Evolutionary conservation across 1,140 invertebrate genomes (phyloP).

Genomic region (Dreissena polymorpha): DNA sequence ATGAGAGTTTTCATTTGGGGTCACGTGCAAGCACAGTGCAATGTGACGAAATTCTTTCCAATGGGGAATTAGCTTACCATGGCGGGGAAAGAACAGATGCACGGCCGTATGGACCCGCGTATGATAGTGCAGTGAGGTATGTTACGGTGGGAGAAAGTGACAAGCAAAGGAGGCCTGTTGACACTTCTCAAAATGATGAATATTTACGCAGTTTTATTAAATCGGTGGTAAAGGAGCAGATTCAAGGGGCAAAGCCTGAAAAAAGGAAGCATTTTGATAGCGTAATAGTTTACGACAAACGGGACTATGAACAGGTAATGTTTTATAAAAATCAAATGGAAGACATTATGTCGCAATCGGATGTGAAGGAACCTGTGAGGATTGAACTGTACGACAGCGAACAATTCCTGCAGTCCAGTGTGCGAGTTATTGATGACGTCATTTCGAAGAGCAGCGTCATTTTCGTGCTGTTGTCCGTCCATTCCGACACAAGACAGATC

Average conservation of each 20-base stretch:
- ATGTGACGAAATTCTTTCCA: no score
- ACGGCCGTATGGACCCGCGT: no score
- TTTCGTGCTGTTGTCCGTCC: constrained; percentile 21
- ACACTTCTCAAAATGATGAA: no score
- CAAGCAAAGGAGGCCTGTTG: no score
- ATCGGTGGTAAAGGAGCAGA: no score
- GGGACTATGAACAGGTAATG: constrained; percentile 17
- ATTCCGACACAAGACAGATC: constrained; percentile 12
- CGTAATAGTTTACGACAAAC: constrained; percentile 46
- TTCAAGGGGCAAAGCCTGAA: not conserved
- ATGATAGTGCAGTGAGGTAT: no score
- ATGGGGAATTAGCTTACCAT: no score
- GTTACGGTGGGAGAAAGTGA: no score
- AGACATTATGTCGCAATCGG: not conserved
- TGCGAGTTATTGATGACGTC: constrained; percentile 36
- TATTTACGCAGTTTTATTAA: no score
- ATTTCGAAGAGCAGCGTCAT: constrained; percentile 33
- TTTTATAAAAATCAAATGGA: not conserved
- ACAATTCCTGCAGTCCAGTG: constrained; percentile 34
- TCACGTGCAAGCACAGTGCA: no score
- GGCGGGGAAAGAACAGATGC: no score
- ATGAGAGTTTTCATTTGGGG: no score
- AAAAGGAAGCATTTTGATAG: constrained; percentile 27
- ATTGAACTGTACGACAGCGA: constrained; percentile 50
- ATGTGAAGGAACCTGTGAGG: not conserved